phyloP scores from a whole-genome alignment of 2,797 vertebrate genomes.

The Sandelia bainsii region DNA sequence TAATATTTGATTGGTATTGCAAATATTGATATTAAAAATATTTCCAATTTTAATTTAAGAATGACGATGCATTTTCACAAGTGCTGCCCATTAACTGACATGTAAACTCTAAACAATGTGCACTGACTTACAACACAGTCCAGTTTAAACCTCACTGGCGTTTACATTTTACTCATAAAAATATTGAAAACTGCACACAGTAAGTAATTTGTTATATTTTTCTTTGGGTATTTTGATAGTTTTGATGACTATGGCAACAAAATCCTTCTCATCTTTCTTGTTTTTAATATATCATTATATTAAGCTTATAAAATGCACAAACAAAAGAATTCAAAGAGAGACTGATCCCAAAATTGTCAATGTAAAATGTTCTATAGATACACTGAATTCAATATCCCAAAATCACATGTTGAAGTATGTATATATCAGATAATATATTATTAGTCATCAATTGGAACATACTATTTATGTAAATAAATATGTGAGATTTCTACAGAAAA shows the following conservation, averaged over 20 bases:
- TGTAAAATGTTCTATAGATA: conserved; percentile 47
- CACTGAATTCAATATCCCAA: conserved; percentile 60
- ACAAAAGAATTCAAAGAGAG: conserved; percentile 19
- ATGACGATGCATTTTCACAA: conserved; percentile 28
- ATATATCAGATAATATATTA: conserved; percentile 86
- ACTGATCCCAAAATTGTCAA: conserved; percentile 39
- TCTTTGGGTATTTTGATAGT: conserved; percentile 6
- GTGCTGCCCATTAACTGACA: conserved; percentile 24
- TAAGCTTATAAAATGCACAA: conserved; percentile 8
- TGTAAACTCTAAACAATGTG: conserved; percentile 22
- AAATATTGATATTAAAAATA: conserved; percentile 27
- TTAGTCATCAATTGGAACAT: conserved; percentile 82
- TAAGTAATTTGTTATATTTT: conserved; percentile 12
- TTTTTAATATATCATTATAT: conserved; percentile 7
- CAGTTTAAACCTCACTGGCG: conserved; percentile 27
- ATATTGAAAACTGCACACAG: conserved; percentile 22
- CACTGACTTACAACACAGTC: conserved; percentile 18
- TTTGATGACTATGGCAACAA: conserved; percentile 28
- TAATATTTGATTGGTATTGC: conserved; percentile 27
- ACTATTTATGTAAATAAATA: conserved; percentile 93
- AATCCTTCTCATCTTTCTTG: not conserved
- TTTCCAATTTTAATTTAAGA: conserved; percentile 15
- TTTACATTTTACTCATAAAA: conserved; percentile 46
- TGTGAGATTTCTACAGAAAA: conserved; percentile 85
- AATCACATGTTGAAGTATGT: conserved; percentile 84